These are phyloP conservation scores for Pachypsylla venusta DNA, from an alignment of 1,140 invertebrate species.

Conservation along the genomic window DNA sequence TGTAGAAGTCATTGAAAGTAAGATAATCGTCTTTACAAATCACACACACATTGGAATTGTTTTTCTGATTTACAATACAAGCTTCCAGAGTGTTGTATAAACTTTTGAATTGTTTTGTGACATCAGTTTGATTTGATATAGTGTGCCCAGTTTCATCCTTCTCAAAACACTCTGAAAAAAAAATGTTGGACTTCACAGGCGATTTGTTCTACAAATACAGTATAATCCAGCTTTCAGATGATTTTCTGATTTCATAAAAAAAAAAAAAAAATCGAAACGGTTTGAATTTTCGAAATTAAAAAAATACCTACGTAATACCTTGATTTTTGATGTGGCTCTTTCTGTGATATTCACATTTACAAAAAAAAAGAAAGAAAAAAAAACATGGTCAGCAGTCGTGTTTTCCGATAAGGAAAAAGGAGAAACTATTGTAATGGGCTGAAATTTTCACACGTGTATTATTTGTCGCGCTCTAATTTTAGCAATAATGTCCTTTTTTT, in stretches of 20 bases:
- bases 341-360: no score
- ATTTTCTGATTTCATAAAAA: neutral
- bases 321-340: no score
- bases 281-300: no score
- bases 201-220: neutral
- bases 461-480: no score
- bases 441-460: no score
- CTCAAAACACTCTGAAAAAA: slow-evolving; percentile 18
- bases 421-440: no score
- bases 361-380: no score
- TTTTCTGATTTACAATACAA: slow-evolving; percentile 17
- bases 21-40: slow-evolving; percentile 18
- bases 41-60: slow-evolving; percentile 15
- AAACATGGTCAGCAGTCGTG: no score
- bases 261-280: no score
- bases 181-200: neutral
- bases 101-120: slow-evolving; percentile 15
- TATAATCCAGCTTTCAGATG: neutral
- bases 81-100: slow-evolving; percentile 10
- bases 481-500: no score
- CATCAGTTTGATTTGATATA: slow-evolving; percentile 13
- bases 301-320: no score
- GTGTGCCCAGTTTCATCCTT: slow-evolving; percentile 1
- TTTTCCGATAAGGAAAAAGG: no score
- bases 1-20: slow-evolving; percentile 19